Evolutionary conservation across 2,797 vertebrate species (phyloP).

Genomic region (Sphaeramia orbicularis): DNA sequence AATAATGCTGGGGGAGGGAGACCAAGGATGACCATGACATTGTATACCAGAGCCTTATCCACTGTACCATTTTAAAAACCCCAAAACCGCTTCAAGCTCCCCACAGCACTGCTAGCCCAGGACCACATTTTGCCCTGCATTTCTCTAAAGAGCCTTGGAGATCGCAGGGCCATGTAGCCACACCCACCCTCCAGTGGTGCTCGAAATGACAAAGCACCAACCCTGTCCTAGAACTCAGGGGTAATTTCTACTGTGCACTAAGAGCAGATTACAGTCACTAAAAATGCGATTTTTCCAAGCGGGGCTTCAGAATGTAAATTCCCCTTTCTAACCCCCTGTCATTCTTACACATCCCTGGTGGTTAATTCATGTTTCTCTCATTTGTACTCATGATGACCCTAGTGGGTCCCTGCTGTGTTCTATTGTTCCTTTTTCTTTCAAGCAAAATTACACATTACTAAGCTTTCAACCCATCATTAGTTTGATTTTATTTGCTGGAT

Average conservation of each 20-base stretch:
- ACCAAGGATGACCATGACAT: conserved; percentile 80
- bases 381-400: conserved; percentile 56
- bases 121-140: conserved; percentile 47
- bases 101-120: conserved; percentile 54
- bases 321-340: conserved; percentile 29
- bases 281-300: conserved; percentile 62
- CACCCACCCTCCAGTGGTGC: conserved; percentile 34
- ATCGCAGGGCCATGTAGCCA: conserved; percentile 47
- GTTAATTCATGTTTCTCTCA: conserved; percentile 40
- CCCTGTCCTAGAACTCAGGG: conserved; percentile 91
- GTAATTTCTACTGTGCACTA: conserved; percentile 90
- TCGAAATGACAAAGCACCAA: conserved; percentile 45
- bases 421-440: conserved; percentile 42
- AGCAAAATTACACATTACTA: conserved; percentile 40
- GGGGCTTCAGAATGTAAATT: conserved; percentile 76
- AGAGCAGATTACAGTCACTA: conserved; percentile 60
- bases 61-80: conserved; percentile 40
- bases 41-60: conserved; percentile 86
- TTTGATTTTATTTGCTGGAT: conserved; percentile 58
- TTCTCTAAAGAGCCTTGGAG: conserved; percentile 51
- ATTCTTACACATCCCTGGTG: conserved; percentile 23
- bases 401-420: conserved; percentile 64
- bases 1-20: conserved; percentile 52
- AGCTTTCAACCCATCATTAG: conserved; percentile 54
- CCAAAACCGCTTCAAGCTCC: conserved; percentile 34